These are phyloP conservation scores for Cirrhinus mrigala DNA, from an alignment of 2,797 vertebrate species.

Conservation along the genomic window DNA sequence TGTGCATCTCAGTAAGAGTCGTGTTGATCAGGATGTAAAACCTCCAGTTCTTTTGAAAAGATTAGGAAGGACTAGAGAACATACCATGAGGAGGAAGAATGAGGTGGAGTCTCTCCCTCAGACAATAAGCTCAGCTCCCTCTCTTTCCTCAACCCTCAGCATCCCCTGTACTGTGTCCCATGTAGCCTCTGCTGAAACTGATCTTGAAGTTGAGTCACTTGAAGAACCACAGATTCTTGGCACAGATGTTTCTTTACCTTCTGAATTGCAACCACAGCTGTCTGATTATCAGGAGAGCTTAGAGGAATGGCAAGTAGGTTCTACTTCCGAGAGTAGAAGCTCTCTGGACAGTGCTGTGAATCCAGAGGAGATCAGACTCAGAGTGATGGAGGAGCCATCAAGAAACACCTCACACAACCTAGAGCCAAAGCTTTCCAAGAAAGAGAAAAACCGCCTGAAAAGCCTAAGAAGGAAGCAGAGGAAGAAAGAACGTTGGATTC, in stretches of 20 bases:
- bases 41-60: slow-evolving; percentile 65
- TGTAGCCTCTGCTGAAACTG: neutral
- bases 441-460: slow-evolving; percentile 85
- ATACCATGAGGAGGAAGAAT: slow-evolving; percentile 5
- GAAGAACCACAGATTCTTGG: slow-evolving; percentile 24
- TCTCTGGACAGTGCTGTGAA: slow-evolving; percentile 19
- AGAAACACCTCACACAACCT: slow-evolving; percentile 52
- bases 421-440: slow-evolving; percentile 74
- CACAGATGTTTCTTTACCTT: neutral
- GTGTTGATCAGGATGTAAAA: slow-evolving; percentile 76
- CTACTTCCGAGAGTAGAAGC: neutral
- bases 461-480: slow-evolving; percentile 83
- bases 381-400: slow-evolving; percentile 15
- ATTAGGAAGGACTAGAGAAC: slow-evolving; percentile 64
- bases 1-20: slow-evolving; percentile 84
- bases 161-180: neutral
- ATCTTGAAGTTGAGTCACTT: neutral
- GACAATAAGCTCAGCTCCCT: neutral
- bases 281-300: slow-evolving; percentile 25
- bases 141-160: neutral
- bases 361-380: slow-evolving; percentile 17
- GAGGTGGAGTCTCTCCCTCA: neutral
- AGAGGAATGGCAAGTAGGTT: neutral
- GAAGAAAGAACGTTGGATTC: slow-evolving; percentile 79
- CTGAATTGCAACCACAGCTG: slow-evolving; percentile 4